A percentile compares a stretch with the other conserved stretches of the same genome.
phyloP scores from a whole-genome alignment of 2,113 vertebrate genomes.

The Atlantisia rogersi region DNA sequence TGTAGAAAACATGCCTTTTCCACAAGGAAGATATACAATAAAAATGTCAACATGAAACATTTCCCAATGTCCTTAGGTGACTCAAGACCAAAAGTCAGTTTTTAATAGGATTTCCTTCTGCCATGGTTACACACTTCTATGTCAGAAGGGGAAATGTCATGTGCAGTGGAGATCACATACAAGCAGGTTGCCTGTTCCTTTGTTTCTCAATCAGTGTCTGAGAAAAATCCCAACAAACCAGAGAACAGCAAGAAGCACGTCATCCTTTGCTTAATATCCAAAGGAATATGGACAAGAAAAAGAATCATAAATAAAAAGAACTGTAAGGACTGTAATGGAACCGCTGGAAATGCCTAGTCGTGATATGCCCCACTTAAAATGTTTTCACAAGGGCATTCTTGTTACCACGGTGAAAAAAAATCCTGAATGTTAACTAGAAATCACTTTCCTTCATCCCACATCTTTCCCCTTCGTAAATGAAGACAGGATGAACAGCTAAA shows the following conservation, averaged over 20 bases:
- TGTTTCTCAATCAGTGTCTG: neutral
- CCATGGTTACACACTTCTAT: neutral
- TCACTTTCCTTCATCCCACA: constrained; percentile 57
- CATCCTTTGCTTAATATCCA: neutral
- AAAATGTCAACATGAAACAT: no score
- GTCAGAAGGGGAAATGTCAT: neutral
- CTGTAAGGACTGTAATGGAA: neutral
- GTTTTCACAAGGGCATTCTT: constrained; percentile 29
- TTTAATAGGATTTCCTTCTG: neutral
- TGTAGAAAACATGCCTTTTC: neutral
- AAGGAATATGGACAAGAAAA: neutral
- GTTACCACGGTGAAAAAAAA: constrained; percentile 1
- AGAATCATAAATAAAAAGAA: neutral
- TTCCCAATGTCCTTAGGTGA: neutral
- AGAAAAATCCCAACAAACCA: neutral
- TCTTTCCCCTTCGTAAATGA: constrained; percentile 77
- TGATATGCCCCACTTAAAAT: neutral
- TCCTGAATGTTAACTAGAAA: constrained; percentile 61
- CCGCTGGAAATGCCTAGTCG: neutral
- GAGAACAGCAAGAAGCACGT: neutral
- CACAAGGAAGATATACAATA: neutral
- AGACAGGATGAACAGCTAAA: constrained; percentile 92
- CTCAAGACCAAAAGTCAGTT: neutral
- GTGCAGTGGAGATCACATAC: no score
- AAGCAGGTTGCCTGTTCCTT: neutral